Evolutionary conservation across 2,113 vertebrate genomes (phyloP).

Genomic region (Spizaetus ornatus): DNA sequence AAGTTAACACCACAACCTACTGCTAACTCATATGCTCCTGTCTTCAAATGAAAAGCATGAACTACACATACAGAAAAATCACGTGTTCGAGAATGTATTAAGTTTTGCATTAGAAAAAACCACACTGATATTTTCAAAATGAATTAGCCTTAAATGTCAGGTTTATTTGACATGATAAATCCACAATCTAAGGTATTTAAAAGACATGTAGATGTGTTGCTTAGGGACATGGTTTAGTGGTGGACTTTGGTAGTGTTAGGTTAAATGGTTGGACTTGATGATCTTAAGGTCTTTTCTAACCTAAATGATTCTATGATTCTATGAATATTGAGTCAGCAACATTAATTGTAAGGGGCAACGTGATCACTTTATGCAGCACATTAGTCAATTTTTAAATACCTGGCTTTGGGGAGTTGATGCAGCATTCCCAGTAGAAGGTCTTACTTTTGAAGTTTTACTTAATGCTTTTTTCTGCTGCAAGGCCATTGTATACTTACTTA

Average conservation of each 20-base stretch:
- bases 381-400: constrained; percentile 65
- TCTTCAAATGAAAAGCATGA: neutral
- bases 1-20: neutral
- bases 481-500: constrained; percentile 96
- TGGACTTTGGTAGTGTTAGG: neutral
- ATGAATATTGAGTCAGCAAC: neutral
- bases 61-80: neutral
- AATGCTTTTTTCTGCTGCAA: constrained; percentile 97
- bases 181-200: neutral
- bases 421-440: constrained; percentile 89
- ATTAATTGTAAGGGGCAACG: fast-evolving
- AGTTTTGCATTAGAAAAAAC: neutral
- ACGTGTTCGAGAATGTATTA: neutral
- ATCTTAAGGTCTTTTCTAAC: neutral
- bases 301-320: neutral
- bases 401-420: constrained; percentile 89
- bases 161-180: neutral
- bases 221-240: neutral
- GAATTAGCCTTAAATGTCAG: neutral
- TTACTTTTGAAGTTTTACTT: constrained; percentile 97
- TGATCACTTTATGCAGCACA: neutral
- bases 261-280: neutral
- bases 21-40: neutral
- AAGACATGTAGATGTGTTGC: neutral
- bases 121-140: neutral